phyloP scores from a whole-genome alignment of 2,888 invertebrate species.

The Sminthurinus aureus region DNA sequence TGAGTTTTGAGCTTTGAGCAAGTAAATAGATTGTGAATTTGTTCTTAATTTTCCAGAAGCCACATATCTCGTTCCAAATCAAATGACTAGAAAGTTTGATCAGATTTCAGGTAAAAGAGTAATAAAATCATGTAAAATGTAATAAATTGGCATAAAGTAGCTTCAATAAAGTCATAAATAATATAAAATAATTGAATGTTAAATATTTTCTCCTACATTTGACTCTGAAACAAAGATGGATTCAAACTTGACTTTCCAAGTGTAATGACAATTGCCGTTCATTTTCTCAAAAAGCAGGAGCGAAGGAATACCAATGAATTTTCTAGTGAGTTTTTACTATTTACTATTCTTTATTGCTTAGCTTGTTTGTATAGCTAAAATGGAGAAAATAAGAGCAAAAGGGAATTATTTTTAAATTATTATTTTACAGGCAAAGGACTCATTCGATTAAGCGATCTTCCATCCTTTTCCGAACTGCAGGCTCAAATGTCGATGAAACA shows the following conservation, averaged over 20 bases:
- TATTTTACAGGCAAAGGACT: conserved; percentile 36
- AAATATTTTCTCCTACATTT: too few relatives aligned
- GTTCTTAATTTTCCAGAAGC: conserved; percentile 44
- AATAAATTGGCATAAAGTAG: too few relatives aligned
- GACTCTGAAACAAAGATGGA: conserved; percentile 36
- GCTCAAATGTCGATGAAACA: too few relatives aligned
- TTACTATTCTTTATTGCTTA: too few relatives aligned
- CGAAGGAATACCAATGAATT: conserved; percentile 46
- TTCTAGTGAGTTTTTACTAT: not conserved
- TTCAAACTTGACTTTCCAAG: conserved; percentile 50
- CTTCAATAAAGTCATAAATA: too few relatives aligned
- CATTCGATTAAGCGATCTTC: conserved; percentile 50
- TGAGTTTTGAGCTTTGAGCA: too few relatives aligned
- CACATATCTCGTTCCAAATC: conserved; percentile 53
- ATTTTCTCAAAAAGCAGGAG: conserved; percentile 54
- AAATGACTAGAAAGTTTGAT: conserved; percentile 52
- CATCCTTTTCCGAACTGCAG: conserved; percentile 25
- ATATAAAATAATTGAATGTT: too few relatives aligned
- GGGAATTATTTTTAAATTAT: conserved; percentile 23
- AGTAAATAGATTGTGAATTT: too few relatives aligned
- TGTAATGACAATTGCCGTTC: conserved; percentile 46
- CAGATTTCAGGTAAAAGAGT: conserved; percentile 51
- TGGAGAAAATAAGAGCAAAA: too few relatives aligned
- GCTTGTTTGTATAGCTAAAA: too few relatives aligned
- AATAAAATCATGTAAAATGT: not conserved